These are phyloP conservation scores for Brachionus rubens DNA, from an alignment of 1,140 invertebrate species.

Conservation along the genomic window DNA sequence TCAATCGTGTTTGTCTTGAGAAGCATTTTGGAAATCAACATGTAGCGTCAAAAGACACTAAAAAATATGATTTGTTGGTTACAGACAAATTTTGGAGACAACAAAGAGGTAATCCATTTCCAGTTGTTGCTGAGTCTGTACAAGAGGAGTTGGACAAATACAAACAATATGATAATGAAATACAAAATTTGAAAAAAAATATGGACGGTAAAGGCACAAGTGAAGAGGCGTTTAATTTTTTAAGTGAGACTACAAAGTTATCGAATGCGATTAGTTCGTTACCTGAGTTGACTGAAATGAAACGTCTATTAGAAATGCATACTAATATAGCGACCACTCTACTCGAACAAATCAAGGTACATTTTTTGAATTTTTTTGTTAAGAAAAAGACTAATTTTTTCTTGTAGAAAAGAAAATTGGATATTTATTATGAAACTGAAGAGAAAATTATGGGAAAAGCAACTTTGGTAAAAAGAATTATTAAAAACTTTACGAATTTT, in stretches of 20 bases:
- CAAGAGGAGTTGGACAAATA: slow-evolving; percentile 95
- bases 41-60: slow-evolving; percentile 47
- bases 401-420: slow-evolving; percentile 68
- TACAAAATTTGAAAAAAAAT: slow-evolving; percentile 84
- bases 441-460: slow-evolving; percentile 83
- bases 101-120: slow-evolving; percentile 94
- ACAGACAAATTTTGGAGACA: slow-evolving; percentile 85
- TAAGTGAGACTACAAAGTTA: slow-evolving; percentile 78
- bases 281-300: slow-evolving; percentile 92
- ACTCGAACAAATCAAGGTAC: slow-evolving; percentile 76
- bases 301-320: slow-evolving; percentile 94
- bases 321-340: slow-evolving; percentile 92
- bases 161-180: slow-evolving; percentile 87
- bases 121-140: slow-evolving; percentile 92
- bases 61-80: slow-evolving; percentile 80
- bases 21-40: slow-evolving; percentile 63
- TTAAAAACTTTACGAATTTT: not conserved
- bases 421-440: slow-evolving; percentile 93
- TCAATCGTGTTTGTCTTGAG: slow-evolving; percentile 80
- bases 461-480: slow-evolving; percentile 53
- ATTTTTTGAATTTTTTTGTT: not conserved
- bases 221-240: not conserved
- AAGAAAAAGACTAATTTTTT: not conserved
- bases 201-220: slow-evolving; percentile 67
- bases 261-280: slow-evolving; percentile 85